Base-by-base conservation (phyloP, 2,113 vertebrate genomes). In the Paracanthobrama guichenoti region DNA sequence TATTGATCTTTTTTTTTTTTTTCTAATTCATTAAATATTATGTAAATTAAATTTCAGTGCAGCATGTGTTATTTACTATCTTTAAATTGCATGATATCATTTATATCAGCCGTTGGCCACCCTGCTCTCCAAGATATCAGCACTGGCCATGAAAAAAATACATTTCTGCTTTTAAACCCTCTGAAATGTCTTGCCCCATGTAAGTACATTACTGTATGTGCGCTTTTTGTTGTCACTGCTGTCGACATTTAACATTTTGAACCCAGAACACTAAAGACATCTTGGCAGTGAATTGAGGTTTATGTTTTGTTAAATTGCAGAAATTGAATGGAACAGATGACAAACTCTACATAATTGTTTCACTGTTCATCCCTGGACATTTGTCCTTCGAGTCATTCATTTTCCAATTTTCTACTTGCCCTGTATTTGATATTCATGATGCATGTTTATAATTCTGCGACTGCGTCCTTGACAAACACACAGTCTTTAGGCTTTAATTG, bases 401-500 rank as follows among this genome's bases (percentile, higher is more conserved):
- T 50, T 16, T 50, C n/a, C 9, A 6, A 11, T 67, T 8, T 50
- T 22, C 6, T n/a, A 3, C 26, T 67, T 31, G 16, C 16, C 42
- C 26, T 66, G 48, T 11, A 18, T 67, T 48, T 62, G 60, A 80
- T 10, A 64, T 80, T 66, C 24, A 60, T 59, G 11, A 59, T 16
- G 22, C 75, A 66, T 6, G 12, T 35, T 80, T 35, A 31, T 67
- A 35, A 67, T 80, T 31, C 9, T 66, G 78, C 44, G 35, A 22
- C 9, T 66, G 78, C 44, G 35, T 42, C 59, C 13, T 79, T 7
- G n/a, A 62, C 35, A 57, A 22, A 20, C 57, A 16, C 55, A 66
- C 60, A 28, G 9, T 53, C 44, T 22, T 81, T 31, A 20, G 44
- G 42, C 8, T 67, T 67, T 80, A 80, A 80, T 80, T 66, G 62